Base-by-base conservation (phyloP, 1,140 invertebrate species). In the Apocrypta bakeri region DNA sequence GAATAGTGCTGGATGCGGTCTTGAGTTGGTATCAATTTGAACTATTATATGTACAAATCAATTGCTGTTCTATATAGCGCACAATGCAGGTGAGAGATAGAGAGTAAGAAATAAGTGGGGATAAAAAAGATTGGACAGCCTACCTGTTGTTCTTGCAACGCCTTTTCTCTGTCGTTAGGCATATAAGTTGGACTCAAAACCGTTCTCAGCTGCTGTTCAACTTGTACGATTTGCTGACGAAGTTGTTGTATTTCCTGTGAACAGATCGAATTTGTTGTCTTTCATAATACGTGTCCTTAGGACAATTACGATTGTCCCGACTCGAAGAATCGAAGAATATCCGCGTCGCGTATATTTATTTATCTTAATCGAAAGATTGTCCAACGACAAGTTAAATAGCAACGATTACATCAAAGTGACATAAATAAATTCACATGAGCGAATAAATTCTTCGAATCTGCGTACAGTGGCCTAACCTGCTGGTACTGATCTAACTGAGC, bases 71-170 rank as follows among this genome's bases (percentile, higher is more conserved):
- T 56, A 56, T 87, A 87, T 85, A 91, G 89, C 86, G 87, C 86
- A 89, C 40, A 86, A 88, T 91, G 89, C 89, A 90, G 79, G 84
- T 88, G 83, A 84, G 81, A 81, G 84, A 83, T 68, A 72, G 63
- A 75, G 83, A 85, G 69, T 68, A 79, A 85, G 69, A 56, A 71
- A 76, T 14, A 76, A 33, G 33, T 64, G 7, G 21, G 68, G 69
- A 14, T 31, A 71, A 74, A 84, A 68, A 48, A 68, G 66, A 84
- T 76, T 85, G 80, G 40, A 56, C 0, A 89, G 94, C 97, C 95
- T 97, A 99, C 98, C 95, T 97, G 96, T 94, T 98, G 97, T 90
- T 98, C 97, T 88, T 95, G 93, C 82, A 95, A 92, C 88, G 97
- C 97, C 87, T 95, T 95, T 86, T 98, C 97, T 87, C 96, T 94